Base-by-base conservation (phyloP, 2,113 vertebrate species). In the Salvelinus namaycush region DNA sequence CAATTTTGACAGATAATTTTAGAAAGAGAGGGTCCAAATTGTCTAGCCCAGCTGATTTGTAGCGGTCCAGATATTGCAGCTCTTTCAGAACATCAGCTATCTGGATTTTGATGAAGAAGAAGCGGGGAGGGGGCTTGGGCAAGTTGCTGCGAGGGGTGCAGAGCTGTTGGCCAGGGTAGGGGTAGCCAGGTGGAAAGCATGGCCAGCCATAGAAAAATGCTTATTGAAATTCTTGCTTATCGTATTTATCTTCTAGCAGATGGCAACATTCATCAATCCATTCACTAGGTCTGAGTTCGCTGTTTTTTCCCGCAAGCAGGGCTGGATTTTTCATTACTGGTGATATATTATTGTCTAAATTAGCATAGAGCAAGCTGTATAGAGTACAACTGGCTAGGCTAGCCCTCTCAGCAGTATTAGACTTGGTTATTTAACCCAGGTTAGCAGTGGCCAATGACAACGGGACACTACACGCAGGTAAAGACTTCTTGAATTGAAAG, bases 341-440 rank as follows among this genome's bases (percentile, higher is more conserved):
- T 79, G 72, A 84, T 74, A 73, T 76, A 78, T 84, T 84, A 9
- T 39, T 81, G 8, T 81, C 84, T 75, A 76, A 64, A 84, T 86
- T 83, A 76, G 74, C 86, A 82, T 82, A 85, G 83, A 72, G 39
- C 39, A 39, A 39, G 39, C 31, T 24, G 39, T 60, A 49, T 16
- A 13, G 16, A 49, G 73, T 70, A 26, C 65, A 54, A 13, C 54
- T 57, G 8, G 13, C 49, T 39, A 5, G 12, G 1, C n/a, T 26
- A 7, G 3, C 44, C 64, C 34, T n/a, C 77, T 80, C 73, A 59
- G 74, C 86, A 83, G 14, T 74, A 31, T 80, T 76, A 39, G 29
- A 18, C 31, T 3, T 34, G 12, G 60, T 72, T 18, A 48, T 34
- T 18, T 49, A n/a, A 11, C 29, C 59, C 31, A 65, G 44, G 31